phyloP scores from a whole-genome alignment of 1,140 invertebrate species.

The Phthorimaea operculella region DNA sequence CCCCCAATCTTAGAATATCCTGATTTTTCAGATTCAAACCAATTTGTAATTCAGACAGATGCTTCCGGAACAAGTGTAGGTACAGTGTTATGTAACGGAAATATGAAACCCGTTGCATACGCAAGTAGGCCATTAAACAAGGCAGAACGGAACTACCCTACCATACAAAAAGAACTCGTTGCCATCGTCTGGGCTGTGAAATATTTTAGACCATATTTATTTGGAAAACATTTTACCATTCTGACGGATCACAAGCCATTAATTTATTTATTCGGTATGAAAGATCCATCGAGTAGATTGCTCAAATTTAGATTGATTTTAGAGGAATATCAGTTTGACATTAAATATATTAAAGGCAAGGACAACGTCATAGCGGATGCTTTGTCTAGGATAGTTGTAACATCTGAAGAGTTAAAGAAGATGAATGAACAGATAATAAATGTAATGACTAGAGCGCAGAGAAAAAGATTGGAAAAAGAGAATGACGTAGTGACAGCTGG shows the following conservation, averaged over 20 bases:
- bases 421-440: neutral
- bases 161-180: neutral
- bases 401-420: neutral
- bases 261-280: slow-evolving; percentile 2
- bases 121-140: slow-evolving; percentile 1
- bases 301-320: neutral
- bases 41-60: neutral
- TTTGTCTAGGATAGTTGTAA: neutral
- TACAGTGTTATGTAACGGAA: neutral
- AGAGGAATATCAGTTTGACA: neutral
- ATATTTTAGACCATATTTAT: neutral
- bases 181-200: neutral
- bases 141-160: neutral
- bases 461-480: neutral
- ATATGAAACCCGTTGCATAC: neutral
- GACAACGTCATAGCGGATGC: neutral
- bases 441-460: neutral
- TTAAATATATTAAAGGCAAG: neutral
- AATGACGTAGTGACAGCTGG: neutral
- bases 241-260: slow-evolving; percentile 1
- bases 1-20: neutral
- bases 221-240: neutral
- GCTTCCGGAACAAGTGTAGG: neutral
- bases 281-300: neutral
- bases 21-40: neutral